A percentile compares a stretch with the other conserved stretches of the same genome.
Evolutionary conservation across 2,113 vertebrate genomes (phyloP).

Genomic region (Mus musculus): DNA sequence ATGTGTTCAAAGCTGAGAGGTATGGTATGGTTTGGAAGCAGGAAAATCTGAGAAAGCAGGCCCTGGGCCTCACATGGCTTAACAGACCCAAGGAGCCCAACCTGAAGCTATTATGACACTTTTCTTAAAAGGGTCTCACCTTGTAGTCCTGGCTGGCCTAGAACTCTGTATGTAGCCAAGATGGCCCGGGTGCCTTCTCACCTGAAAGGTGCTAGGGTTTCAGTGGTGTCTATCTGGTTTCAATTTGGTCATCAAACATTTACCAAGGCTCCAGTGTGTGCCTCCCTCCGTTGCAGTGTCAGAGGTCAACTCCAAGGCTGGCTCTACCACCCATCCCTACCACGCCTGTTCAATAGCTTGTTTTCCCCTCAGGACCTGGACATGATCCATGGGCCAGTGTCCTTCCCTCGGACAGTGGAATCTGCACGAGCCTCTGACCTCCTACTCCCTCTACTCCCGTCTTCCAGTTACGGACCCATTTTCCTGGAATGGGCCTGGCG

Average conservation of each 20-base stretch:
- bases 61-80: background rate
- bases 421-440: background rate
- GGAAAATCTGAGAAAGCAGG: background rate
- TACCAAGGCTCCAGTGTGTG: fast-evolving
- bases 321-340: background rate
- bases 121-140: background rate
- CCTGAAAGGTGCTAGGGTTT: background rate
- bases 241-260: background rate
- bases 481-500: background rate
- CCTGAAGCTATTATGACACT: too few relatives aligned
- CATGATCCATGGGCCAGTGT: fast-evolving
- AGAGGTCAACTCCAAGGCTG: background rate
- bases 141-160: background rate
- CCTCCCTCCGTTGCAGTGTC: background rate
- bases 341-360: background rate
- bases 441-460: background rate
- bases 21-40: background rate
- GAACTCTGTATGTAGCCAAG: background rate
- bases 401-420: background rate
- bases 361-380: background rate
- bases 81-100: background rate
- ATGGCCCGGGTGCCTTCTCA: too few relatives aligned
- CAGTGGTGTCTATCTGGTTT: background rate
- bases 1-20: background rate
- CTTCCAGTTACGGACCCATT: too few relatives aligned